Evolutionary conservation across 2,888 invertebrate species (phyloP), one percentile per base, ranked within the genome.

Genomic region (Caenorhabditis sp.): DNA sequence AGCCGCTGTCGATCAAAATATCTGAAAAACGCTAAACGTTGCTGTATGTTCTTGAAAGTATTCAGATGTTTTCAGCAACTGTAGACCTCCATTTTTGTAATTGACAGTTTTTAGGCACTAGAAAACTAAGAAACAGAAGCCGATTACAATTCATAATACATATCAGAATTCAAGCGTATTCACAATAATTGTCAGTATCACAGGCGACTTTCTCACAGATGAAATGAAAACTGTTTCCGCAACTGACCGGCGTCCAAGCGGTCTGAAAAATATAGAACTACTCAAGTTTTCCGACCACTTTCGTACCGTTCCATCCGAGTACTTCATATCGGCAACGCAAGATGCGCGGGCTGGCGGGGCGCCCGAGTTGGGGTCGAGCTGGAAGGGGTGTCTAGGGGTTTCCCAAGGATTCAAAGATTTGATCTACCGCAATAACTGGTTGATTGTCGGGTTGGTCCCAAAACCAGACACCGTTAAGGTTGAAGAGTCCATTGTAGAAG

Each of bases 171-270:
- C 12, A 63, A 1, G 14, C 51, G 35, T 35, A 24, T n/a, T 61
- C 73, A 59, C 81, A 81, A 66, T 81, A 81, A 47, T 75, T 75
- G 66, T 81, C 81, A 28, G 81, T 81, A 49, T 81, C 81, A 76
- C 81, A 81, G 2, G 75, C 24, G 4, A 31, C 51, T 26, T 38
- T 35, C 22, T 82, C 81, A 54, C 81, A 82, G 8, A 82, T 26
- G 35, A 51, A 68, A 2, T 26, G 41, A 68, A 69, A 69, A 8
- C 24, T 49, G n/a, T 73, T 80, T 6, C n/a, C 28, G 16, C 80
- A 82, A n/a, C 75, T 58, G 2, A 74, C 64, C 6, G 63, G 72
- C 1, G 81, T 70, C 72, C 70, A 59, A 2, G 81, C 58, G 24
- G 80, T 80, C 80, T 80, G 61, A 63, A 75, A 74, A 41, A n/a